Evolutionary conservation across 2,888 invertebrate genomes (phyloP), one percentile per base, ranked within the genome.

Genomic region (Drosophila tanythrix): DNA sequence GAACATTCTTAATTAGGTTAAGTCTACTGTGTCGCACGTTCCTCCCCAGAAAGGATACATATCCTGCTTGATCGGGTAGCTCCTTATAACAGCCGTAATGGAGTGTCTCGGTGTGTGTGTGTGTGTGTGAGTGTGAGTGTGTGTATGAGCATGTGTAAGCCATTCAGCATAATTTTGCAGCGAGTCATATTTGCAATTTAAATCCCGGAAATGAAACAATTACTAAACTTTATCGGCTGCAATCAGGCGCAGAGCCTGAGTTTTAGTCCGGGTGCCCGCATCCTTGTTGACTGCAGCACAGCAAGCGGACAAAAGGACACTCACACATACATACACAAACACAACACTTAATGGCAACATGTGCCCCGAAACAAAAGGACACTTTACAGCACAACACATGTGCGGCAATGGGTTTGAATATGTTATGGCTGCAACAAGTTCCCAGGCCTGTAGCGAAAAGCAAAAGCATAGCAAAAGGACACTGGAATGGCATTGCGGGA

Each of bases 1-100:
- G 83, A 91, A 91, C 91, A 91, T 91, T 91, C 92, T 92, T 91
- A 91, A 91, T 91, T 91, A 91, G 92, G 92, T 91, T 91, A 92
- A 92, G 90, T 92, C 92, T 90, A 90, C 91, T 90, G 89, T 85
- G 82, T 82, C 67, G 70, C 80, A 87, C 87, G 69, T 80, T 63
- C 71, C 76, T 71, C 62, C 63, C 21, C 58, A 50, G 56, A 78
- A 61, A 66, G 72, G 71, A 79, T 81, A 68, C 77, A 48, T 60
- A 72, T 61, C 83, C 57, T 27, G 56, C 38, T 74, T 68, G 58
- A 70, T 75, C 64, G 68, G 53, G 51, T 51, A 25, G 21, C 38
- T 40, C n/a, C 50, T 35, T 27, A 48, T 33, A 50, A 21, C 36
- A 36, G 62, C 18, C 40, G 29, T 11, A n/a, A 36, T 36, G n/a